Conservation (phyloP, 2,888 invertebrate genomes). For the Erebia aethiops region DNA sequence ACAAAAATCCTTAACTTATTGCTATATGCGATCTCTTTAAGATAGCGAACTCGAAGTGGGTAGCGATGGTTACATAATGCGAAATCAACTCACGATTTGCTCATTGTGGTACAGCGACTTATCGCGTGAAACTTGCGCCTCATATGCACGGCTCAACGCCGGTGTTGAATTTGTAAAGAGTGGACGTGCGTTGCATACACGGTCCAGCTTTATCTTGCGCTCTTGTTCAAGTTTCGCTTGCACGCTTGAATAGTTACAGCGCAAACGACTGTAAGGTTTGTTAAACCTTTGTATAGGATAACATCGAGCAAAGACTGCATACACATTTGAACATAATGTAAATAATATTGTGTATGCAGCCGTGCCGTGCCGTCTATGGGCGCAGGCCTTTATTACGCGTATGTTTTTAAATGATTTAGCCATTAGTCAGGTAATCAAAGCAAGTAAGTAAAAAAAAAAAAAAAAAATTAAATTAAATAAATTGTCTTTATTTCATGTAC, state of each 20-base stretch:
- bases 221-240: conserved; percentile 62
- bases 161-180: conserved; percentile 79
- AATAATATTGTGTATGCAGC: no score
- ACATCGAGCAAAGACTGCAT: not conserved
- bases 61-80: conserved; percentile 46
- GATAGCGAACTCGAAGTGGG: conserved; percentile 40
- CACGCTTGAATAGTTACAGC: conserved; percentile 40
- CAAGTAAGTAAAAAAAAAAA: no score
- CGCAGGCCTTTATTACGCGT: no score
- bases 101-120: conserved; percentile 68
- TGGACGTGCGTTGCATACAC: conserved; percentile 76
- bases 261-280: conserved; percentile 16
- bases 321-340: not conserved
- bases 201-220: conserved; percentile 71
- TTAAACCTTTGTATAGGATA: conserved; percentile 2
- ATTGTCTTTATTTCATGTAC: no score
- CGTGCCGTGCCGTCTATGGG: no score
- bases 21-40: conserved; percentile 13
- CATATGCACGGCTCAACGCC: conserved; percentile 73
- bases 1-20: no score
- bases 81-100: conserved; percentile 62
- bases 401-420: no score
- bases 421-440: no score
- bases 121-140: conserved; percentile 76
- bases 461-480: no score